Base-by-base conservation (phyloP, 2,113 vertebrate genomes). In the Coracopsis vasa region DNA sequence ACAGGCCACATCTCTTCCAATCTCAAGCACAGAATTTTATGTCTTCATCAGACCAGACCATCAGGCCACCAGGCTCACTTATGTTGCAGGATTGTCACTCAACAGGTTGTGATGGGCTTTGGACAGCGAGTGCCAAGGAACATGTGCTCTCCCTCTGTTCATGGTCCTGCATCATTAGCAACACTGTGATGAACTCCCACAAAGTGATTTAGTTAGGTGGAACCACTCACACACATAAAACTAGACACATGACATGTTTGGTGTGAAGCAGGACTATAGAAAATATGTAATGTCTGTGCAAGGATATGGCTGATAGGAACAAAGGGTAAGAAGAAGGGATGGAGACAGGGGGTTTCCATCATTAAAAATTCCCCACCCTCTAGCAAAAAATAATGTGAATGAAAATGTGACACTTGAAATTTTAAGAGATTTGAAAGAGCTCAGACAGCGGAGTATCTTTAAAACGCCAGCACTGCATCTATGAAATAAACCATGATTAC, bases 131-230 rank as follows among this genome's bases (percentile, higher is more conserved):
- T n/a, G 19, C 16, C 56, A 25, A 47, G 9, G 56, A 67, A 13
- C 18, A 4, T 1, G 0, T 0, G 1, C 1, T 0, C 12, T 75
- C 54, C 48, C 28, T 25, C 17, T 7, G 2, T 16, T n/a, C 10
- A 16, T 0, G 0, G 4, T 29, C 20, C 69, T 47, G 42, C 35
- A 9, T 16, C 29, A 6, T 29, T 14, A 27, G 11, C 42, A 83
- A 24, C 1, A 3, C 10, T 3, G 0, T 3, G 33, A 47, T 7
- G 25, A 69, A 31, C 33, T 69, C 37, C n/a, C 56, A 56, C 11
- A 51, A 27, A 78, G 25, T 23, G 28, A 4, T 1, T 21, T 31
- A 19, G 11, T 29, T 28, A 13, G 53, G 35, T 12, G 35, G 45
- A 64, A 48, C 41, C 42, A 5, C 13, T 60, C 33, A 15, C 4